Evolutionary conservation across 2,888 invertebrate species (phyloP).

Genomic region (Drosophila infuscata): DNA sequence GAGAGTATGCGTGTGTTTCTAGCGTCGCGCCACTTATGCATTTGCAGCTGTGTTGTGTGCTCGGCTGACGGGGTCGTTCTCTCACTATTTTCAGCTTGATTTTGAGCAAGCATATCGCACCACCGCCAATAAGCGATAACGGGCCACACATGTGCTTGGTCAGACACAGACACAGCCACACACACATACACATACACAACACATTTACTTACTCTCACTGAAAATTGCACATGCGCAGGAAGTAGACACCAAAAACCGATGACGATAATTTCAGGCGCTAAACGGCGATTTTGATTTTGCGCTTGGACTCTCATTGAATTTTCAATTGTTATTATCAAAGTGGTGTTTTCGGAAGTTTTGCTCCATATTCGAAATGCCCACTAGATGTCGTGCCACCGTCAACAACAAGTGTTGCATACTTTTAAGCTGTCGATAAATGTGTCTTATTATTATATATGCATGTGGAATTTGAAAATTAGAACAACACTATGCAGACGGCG

Average conservation of each 20-base stretch:
- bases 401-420: conserved; percentile 16
- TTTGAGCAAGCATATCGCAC: conserved; percentile 60
- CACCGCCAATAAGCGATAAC: conserved; percentile 28
- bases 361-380: not conserved
- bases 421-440: not conserved
- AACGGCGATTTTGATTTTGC: conserved; percentile 10
- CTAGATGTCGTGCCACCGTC: conserved; percentile 31
- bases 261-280: conserved; percentile 35
- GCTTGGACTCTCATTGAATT: not conserved
- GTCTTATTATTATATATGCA: not conserved
- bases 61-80: conserved; percentile 35
- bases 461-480: not conserved
- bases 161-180: conserved; percentile 16
- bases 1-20: not conserved
- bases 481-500: conserved; percentile 19
- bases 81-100: conserved; percentile 40
- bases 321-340: not conserved
- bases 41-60: conserved; percentile 7
- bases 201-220: conserved; percentile 26
- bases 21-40: conserved; percentile 28
- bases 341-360: not conserved
- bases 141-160: conserved; percentile 15
- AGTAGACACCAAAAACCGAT: conserved; percentile 38
- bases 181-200: not conserved
- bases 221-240: conserved; percentile 72